Conservation (phyloP, 1,140 invertebrate species). For the Aphis craccivora region DNA sequence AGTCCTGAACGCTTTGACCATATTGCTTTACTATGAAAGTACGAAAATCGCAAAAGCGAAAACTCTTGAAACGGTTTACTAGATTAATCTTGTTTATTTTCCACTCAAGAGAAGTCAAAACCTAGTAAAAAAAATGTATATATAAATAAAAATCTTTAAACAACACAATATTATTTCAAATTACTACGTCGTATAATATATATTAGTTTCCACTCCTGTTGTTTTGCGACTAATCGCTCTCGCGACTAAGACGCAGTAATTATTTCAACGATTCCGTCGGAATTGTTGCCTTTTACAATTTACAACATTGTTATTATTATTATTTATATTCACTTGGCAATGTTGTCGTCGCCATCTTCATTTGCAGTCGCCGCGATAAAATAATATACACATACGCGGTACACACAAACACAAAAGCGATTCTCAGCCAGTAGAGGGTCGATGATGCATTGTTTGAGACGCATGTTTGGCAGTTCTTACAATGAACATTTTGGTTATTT, state of each 20-base stretch:
- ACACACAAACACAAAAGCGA: neutral
- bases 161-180: neutral
- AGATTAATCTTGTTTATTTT: neutral
- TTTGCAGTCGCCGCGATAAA: neutral
- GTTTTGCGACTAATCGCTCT: neutral
- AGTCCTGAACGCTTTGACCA: neutral
- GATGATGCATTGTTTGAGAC: neutral
- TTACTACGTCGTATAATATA: neutral
- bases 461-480: neutral
- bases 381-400: neutral
- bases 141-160: constrained; percentile 5
- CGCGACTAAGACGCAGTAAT: neutral
- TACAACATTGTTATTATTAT: neutral
- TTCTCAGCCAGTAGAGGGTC: neutral
- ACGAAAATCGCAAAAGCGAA: neutral
- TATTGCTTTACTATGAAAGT: neutral
- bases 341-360: neutral
- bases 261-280: neutral
- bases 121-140: neutral
- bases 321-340: neutral
- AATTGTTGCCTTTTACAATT: neutral
- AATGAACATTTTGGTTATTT: neutral
- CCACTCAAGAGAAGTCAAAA: neutral
- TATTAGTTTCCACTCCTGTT: neutral
- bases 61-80: neutral